Conservation (phyloP, 2,888 invertebrate genomes). For the Lacanobia oleracea region DNA sequence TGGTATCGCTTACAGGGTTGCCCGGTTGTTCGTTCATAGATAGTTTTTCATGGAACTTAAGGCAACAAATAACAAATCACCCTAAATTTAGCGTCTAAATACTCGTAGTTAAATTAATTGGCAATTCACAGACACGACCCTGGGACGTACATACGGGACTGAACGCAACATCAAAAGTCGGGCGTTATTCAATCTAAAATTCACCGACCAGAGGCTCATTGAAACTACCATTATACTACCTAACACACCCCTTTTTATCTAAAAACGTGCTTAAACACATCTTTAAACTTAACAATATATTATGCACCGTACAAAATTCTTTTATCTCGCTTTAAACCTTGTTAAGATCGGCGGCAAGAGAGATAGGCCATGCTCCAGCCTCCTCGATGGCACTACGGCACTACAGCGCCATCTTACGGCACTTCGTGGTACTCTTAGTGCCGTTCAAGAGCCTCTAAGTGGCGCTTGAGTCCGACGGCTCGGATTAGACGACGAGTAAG, state of each 20-base stretch:
- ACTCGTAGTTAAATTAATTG: too few relatives aligned
- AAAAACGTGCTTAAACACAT: constrained; percentile 54
- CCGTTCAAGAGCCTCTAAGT: constrained; percentile 33
- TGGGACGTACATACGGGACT: too few relatives aligned
- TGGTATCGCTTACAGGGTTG: too few relatives aligned
- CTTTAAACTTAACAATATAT: constrained; percentile 23
- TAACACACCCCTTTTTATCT: constrained; percentile 20
- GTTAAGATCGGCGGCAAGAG: constrained; percentile 29
- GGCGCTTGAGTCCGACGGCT: constrained; percentile 34
- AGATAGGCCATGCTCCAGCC: constrained; percentile 50
- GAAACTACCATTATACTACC: not conserved
- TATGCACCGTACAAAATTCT: not conserved
- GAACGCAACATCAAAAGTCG: too few relatives aligned
- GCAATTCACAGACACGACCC: too few relatives aligned
- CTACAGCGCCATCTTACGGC: constrained; percentile 28
- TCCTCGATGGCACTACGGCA: constrained; percentile 36
- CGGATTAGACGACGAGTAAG: constrained; percentile 31
- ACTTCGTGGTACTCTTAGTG: constrained; percentile 33
- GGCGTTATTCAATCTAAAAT: too few relatives aligned
- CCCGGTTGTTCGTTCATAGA: too few relatives aligned
- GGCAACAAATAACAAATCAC: too few relatives aligned
- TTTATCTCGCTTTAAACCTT: constrained; percentile 38
- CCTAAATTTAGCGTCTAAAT: too few relatives aligned
- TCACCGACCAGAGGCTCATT: not conserved
- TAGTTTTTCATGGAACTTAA: too few relatives aligned